These are phyloP conservation scores for Synodontis membranacea DNA, from an alignment of 2,113 vertebrate species.

Conservation along the genomic window DNA sequence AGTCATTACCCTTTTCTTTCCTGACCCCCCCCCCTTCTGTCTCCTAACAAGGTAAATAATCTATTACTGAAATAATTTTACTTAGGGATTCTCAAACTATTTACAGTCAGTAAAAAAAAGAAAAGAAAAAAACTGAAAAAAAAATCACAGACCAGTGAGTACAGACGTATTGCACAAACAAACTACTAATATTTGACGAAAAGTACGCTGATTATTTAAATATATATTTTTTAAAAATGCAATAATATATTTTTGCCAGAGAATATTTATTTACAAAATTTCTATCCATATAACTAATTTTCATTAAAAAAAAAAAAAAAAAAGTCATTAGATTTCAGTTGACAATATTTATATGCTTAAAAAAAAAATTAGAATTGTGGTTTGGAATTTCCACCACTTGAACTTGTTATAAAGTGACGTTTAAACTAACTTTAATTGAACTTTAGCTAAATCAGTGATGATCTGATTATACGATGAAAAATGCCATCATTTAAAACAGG, in stretches of 20 bases:
- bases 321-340: neutral
- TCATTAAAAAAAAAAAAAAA: no score
- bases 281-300: neutral
- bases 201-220: neutral
- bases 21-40: neutral
- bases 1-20: neutral
- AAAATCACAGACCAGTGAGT: neutral
- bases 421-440: neutral
- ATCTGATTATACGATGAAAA: neutral
- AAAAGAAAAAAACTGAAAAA: neutral
- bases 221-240: no score
- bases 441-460: neutral
- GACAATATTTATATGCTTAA: neutral
- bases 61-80: no score
- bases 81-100: neutral
- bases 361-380: neutral
- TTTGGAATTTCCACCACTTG: neutral
- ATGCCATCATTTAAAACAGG: neutral
- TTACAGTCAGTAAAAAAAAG: neutral
- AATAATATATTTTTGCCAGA: neutral
- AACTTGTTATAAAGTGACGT: no score
- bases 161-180: neutral
- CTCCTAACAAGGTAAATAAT: no score
- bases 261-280: neutral
- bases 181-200: neutral